These are phyloP conservation scores for Sceloporus undulatus DNA, from an alignment of 2,113 vertebrate species.

Conservation along the genomic window DNA sequence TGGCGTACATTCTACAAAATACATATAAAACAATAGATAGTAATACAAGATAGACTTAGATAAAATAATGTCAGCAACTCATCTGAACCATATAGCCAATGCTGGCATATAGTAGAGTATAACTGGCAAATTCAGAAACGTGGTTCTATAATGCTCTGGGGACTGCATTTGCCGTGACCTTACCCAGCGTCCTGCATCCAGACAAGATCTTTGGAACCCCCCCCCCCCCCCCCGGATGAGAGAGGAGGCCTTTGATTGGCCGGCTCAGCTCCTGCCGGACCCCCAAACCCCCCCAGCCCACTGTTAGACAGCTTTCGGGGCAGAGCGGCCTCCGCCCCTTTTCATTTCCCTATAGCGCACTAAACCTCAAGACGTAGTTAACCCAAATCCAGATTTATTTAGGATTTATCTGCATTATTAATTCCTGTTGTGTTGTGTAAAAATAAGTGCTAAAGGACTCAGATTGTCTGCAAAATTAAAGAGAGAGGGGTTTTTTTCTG, in stretches of 20 bases:
- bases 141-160: conserved; percentile 41
- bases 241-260: conserved; percentile 71
- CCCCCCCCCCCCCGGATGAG: conserved; percentile 58
- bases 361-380: conserved; percentile 83
- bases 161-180: background rate
- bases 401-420: conserved; percentile 87
- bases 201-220: conserved; percentile 13
- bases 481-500: conserved; percentile 58
- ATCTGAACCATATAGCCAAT: too few species aligned
- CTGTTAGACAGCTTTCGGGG: conserved; percentile 36
- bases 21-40: too few species aligned
- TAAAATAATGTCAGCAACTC: too few species aligned
- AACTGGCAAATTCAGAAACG: too few species aligned
- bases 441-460: conserved; percentile 53
- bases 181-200: background rate
- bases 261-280: conserved; percentile 45
- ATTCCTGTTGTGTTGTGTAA: conserved; percentile 79
- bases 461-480: conserved; percentile 72
- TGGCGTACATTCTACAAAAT: too few species aligned
- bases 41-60: too few species aligned
- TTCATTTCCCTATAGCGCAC: conserved; percentile 77
- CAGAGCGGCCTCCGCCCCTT: conserved; percentile 65
- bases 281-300: conserved; percentile 10
- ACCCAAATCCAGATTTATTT: conserved; percentile 87
- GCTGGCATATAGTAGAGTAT: too few species aligned